Percentiles rank a stretch among this genome's conserved stretches.
Conservation (phyloP, 2,888 invertebrate species). For the Hesperia comma region DNA sequence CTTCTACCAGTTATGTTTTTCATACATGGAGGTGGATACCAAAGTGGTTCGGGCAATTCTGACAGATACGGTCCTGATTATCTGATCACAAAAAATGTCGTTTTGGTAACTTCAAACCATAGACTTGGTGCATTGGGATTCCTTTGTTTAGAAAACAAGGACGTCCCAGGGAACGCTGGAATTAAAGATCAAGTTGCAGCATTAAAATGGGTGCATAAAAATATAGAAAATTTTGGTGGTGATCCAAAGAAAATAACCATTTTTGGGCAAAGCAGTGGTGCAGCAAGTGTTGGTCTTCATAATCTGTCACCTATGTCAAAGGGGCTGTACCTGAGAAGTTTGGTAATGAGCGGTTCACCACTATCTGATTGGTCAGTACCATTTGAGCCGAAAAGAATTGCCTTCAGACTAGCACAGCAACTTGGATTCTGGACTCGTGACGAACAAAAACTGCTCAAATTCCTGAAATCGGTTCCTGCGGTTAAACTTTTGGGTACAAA, state of each 20-base stretch:
- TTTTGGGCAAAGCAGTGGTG: constrained; percentile 64
- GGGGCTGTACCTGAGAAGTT: constrained; percentile 67
- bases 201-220: constrained; percentile 56
- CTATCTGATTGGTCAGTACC: constrained; percentile 82
- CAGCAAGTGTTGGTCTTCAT: constrained; percentile 50
- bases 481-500: constrained; percentile 47
- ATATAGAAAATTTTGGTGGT: constrained; percentile 57
- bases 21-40: constrained; percentile 60
- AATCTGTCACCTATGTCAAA: constrained; percentile 61
- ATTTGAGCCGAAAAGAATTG: constrained; percentile 72
- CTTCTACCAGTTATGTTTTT: constrained; percentile 61
- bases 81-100: constrained; percentile 53
- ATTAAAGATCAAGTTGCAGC: constrained; percentile 65
- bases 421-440: constrained; percentile 53
- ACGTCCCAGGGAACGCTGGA: constrained; percentile 63
- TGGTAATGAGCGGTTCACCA: constrained; percentile 87
- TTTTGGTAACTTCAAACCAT: constrained; percentile 64
- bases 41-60: constrained; percentile 57
- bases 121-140: constrained; percentile 61
- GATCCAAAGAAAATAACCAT: constrained; percentile 59
- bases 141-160: constrained; percentile 56
- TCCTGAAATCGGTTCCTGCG: constrained; percentile 48
- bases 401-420: constrained; percentile 51
- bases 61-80: constrained; percentile 58
- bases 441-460: constrained; percentile 49